Conservation (phyloP, 2,113 vertebrate genomes). For the Mungos mungo region DNA sequence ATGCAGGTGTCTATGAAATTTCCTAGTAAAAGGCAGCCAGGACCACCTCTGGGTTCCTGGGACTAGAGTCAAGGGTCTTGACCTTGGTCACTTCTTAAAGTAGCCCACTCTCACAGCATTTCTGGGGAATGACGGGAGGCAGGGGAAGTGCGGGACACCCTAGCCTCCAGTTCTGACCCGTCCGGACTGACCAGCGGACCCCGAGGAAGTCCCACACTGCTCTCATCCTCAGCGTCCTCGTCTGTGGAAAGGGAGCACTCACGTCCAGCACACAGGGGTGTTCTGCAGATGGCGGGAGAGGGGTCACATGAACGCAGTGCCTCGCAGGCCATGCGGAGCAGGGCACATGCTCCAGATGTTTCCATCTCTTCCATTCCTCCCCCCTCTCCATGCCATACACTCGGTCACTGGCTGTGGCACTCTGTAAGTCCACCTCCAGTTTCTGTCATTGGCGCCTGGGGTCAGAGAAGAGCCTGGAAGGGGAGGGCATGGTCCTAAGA, state of each 20-base stretch:
- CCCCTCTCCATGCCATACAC: not conserved
- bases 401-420: rapidly evolving
- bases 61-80: not conserved
- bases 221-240: not conserved
- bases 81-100: not conserved
- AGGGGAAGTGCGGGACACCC: not conserved
- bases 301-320: not conserved
- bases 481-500: not conserved
- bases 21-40: not conserved
- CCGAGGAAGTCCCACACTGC: not conserved
- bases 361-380: not conserved
- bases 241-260: not conserved
- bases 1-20: not conserved
- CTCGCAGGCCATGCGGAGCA: too few relatives aligned
- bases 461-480: not conserved
- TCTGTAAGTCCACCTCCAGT: not conserved
- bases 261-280: rapidly evolving
- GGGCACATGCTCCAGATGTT: not conserved
- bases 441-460: rapidly evolving
- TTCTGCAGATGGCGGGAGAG: not conserved
- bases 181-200: not conserved
- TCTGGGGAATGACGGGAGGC: not conserved
- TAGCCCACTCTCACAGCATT: not conserved
- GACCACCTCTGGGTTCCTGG: not conserved
- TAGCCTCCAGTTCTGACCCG: not conserved